Percentiles rank a stretch among this genome's conserved stretches.
phyloP scores from a whole-genome alignment of 2,797 vertebrate species.

The Anniella stebbinsi region DNA sequence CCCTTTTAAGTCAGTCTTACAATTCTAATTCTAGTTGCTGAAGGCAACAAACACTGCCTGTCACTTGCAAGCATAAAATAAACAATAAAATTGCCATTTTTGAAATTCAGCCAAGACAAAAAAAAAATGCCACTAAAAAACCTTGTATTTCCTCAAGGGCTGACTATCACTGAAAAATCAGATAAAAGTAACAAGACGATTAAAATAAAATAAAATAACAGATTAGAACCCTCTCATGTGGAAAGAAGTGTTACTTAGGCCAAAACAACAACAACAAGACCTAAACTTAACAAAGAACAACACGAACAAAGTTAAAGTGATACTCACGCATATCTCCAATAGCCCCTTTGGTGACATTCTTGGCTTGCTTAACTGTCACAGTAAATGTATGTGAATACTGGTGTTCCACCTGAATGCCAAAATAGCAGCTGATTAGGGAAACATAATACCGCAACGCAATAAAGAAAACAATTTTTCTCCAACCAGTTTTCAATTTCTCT shows the following conservation, averaged over 20 bases:
- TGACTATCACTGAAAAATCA: neutral
- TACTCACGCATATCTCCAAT: conserved; percentile 96
- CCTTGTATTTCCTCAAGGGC: neutral
- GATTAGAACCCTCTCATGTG: conserved; percentile 10
- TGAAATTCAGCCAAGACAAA: conserved; percentile 21
- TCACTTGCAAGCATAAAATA: neutral
- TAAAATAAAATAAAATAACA: too few species aligned
- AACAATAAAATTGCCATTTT: neutral
- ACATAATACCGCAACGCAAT: conserved; percentile 41
- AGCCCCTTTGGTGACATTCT: conserved; percentile 94
- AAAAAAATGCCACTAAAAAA: conserved; percentile 22
- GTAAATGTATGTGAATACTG: conserved; percentile 94
- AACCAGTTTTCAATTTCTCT: conserved; percentile 26
- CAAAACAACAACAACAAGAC: neutral
- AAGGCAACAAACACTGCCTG: conserved; percentile 41
- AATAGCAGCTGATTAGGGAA: conserved; percentile 48
- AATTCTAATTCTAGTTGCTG: conserved; percentile 45
- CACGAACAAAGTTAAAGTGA: conserved; percentile 19
- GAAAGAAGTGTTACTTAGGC: neutral
- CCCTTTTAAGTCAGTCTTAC: conserved; percentile 3
- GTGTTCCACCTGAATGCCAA: conserved; percentile 91
- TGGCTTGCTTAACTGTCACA: conserved; percentile 88
- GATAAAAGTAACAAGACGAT: neutral
- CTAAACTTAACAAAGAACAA: conserved; percentile 8
- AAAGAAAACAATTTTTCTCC: neutral